A percentile compares a stretch with the other conserved stretches of the same genome.
Conservation (phyloP, 2,113 vertebrate genomes). For the Lepisosteus osseus region DNA sequence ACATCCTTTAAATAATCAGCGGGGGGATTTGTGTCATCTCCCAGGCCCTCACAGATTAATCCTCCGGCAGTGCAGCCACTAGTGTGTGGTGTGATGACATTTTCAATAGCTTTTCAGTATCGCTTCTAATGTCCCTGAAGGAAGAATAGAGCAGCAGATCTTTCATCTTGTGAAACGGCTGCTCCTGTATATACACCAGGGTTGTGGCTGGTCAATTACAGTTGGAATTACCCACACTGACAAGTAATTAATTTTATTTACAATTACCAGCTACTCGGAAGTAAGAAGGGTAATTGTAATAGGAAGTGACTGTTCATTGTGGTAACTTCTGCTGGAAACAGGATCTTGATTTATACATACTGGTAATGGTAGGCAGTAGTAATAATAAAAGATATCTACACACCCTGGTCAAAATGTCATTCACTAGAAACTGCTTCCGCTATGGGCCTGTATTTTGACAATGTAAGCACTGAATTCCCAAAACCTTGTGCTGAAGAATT, state of each 20-base stretch:
- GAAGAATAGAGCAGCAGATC: not conserved
- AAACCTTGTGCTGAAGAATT: too few species aligned
- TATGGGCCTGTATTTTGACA: too few species aligned
- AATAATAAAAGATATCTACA: too few species aligned
- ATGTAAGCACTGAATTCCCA: too few species aligned
- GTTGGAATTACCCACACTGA: slow-evolving; percentile 16
- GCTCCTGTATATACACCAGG: slow-evolving; percentile 1
- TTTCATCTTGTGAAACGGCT: slow-evolving; percentile 8
- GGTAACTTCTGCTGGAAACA: too few species aligned
- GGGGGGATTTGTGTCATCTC: slow-evolving; percentile 37
- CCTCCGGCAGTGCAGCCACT: slow-evolving; percentile 12
- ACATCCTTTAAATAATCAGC: slow-evolving; percentile 44
- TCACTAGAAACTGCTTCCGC: too few species aligned
- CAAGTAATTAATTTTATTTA: slow-evolving; percentile 22
- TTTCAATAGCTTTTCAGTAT: slow-evolving; percentile 22
- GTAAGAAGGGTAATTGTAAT: slow-evolving; percentile 11
- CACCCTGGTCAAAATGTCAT: too few species aligned
- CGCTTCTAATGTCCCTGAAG: slow-evolving; percentile 20
- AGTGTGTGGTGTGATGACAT: slow-evolving; percentile 22
- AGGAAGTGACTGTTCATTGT: not conserved
- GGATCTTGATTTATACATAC: too few species aligned
- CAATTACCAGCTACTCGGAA: slow-evolving; percentile 16
- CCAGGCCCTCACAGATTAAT: slow-evolving; percentile 35
- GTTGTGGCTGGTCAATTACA: slow-evolving; percentile 20
- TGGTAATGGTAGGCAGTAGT: too few species aligned